Evolutionary conservation across 2,797 vertebrate species (phyloP), one percentile per base, ranked within the genome.

Genomic region (Kryptopterus vitreolus): DNA sequence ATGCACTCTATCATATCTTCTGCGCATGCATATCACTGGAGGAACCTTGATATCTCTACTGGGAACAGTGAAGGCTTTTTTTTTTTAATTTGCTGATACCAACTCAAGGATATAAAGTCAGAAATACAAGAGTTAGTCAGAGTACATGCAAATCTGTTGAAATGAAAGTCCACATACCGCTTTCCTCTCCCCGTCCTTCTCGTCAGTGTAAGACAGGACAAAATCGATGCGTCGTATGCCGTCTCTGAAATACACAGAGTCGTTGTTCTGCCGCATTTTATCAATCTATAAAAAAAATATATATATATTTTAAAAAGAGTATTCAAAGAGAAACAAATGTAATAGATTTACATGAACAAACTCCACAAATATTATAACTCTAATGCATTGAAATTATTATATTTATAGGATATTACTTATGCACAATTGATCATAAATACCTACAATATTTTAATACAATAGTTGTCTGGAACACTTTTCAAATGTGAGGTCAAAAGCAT

Each of bases 241-340:
- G 48, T 95, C 94, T 82, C 89, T 90, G 89, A 95, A 94, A 91
- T 91, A 95, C 78, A 95, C 92, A 0, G 93, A 93, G 89, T 94
- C 93, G 84, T 84, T 93, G 89, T 87, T 92, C 38, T 89, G 87
- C 16, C 88, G 87, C 16, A 92, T 81, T 16, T 89, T 90, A 26
- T 93, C 90, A 22, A 87, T 90, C 93, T 94, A 81, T n/a, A 84
- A 24, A 69, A 26, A 61, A 65, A 62, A 52, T 16, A 46, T 2
- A 20, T 9, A 70, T 18, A 66, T 38, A 18, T 73, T 24, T 7
- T 26, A 13, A 43, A 12, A 73, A 11, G 8, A 70, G 11, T n/a
- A 38, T 15, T 66, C 0, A 24, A 15, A 72, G 11, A 58, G 22
- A 3, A 73, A 18, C 12, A 33, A 15, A 70, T 35, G 2, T 22